Base-by-base conservation (phyloP, 2,888 invertebrate genomes). In the Nephrotoma appendiculata region DNA sequence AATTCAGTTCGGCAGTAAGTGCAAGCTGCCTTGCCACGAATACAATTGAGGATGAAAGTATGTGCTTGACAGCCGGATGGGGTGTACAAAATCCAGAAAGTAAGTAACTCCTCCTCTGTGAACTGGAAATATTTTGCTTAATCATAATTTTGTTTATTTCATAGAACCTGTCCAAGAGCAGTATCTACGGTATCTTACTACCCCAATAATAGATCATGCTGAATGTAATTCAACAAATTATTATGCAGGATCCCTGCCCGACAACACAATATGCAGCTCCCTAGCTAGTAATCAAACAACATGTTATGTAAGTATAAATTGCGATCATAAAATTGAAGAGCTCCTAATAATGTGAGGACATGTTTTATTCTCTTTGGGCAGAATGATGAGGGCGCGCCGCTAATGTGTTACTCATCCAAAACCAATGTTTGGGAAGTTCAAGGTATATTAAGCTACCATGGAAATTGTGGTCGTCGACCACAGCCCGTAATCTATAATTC, bases 381-480 rank as follows among this genome's bases (percentile, higher is more conserved):
- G 94, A 94, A 94, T 88, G 94, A 94, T 88, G 94, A 94, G 90
- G 94, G 94, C n/a, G 93, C 94, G 31, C 94, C 94, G 9, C 89
- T 95, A 87, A 94, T 94, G 93, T 95, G 95, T 89, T 91, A 93
- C 89, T 92, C 92, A 84, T 93, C 93, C 87, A 88, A 89, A 31
- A 91, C 91, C 4, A 92, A 92, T 48, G 91, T 91, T 86, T 94
- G 94, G 94, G 93, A 94, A 89, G 91, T 94, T 85, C 93, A 93
- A 88, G 94, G 94, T 15, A 90, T 94, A 86, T 91, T 94, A 83
- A 94, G 93, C 88, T 92, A 93, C 89, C 93, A 94, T 88, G 93
- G 93, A 88, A 93, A 93, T 89, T 94, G 94, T 89, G 93, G 93
- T n/a, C 91, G 92, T 88, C 92, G 92, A 87, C 91, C 90, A 84